Conservation (phyloP, 2,888 invertebrate genomes). For the Lissonota sp. region DNA sequence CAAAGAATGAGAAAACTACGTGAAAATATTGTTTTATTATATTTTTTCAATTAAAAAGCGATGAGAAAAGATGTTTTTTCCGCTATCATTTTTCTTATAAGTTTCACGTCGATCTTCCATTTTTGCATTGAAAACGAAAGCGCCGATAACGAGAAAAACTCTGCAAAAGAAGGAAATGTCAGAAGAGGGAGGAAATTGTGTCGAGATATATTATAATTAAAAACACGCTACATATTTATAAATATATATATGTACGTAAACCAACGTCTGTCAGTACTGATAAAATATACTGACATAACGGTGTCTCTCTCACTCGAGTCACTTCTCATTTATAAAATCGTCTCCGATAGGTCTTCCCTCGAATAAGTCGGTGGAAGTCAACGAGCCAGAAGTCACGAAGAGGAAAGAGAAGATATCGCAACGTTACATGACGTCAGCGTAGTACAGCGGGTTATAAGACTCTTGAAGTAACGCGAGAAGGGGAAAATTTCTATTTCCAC, state of each 20-base stretch:
- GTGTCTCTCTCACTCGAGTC: conserved; percentile 43
- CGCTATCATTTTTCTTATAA: background rate
- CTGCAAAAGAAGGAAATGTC: background rate
- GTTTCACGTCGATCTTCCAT: background rate
- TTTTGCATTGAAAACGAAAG: too few species aligned
- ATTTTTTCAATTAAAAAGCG: too few species aligned
- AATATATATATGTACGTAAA: background rate
- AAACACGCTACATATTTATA: background rate
- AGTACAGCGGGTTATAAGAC: conserved; percentile 24
- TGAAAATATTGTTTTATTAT: too few species aligned
- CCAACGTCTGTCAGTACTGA: conserved; percentile 36
- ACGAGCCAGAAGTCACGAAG: conserved; percentile 45
- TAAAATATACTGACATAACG: conserved; percentile 53
- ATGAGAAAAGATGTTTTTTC: too few species aligned
- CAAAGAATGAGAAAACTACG: too few species aligned
- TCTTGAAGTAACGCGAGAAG: conserved; percentile 38
- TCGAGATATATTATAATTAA: conserved; percentile 49
- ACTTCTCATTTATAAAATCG: conserved; percentile 60
- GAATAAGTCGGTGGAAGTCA: conserved; percentile 54
- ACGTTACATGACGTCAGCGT: conserved; percentile 55
- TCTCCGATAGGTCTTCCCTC: conserved; percentile 56
- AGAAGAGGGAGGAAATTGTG: conserved; percentile 29
- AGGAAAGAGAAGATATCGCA: conserved; percentile 34
- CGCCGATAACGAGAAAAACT: too few species aligned
- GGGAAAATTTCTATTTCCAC: conserved; percentile 56